Base-by-base conservation (phyloP, 2,888 invertebrate genomes). In the Diarsia brunnea region DNA sequence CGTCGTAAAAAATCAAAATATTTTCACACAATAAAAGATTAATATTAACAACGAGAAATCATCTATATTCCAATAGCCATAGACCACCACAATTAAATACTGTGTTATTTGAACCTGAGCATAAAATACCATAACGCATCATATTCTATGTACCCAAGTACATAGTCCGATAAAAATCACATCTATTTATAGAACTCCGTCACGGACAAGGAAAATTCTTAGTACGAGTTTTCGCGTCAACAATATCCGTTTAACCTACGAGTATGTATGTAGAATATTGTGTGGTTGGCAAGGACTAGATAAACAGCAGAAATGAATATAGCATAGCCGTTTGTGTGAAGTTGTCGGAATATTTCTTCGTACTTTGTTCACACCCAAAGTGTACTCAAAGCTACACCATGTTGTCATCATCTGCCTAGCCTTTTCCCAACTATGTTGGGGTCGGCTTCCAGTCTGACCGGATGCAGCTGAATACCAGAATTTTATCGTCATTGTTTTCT, bases 111-210 rank as follows among this genome's bases (percentile, higher is more conserved):
- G 84, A 87, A 85, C 83, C 27, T 63, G 4, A 66, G 47, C 66
- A 65, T 51, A 69, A 68, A 78, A 82, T 67, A 78, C 58, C 75
- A 84, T 65, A 84, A 63, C 55, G 67, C 68, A 78, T 69, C 47
- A 58, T 65, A 61, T 49, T 64, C 21, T 75, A 70, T 38, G 38
- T 78, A 38, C 38, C 38, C 7, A 51, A 27, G 19, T 51, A 72
- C 65, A 12, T 12, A 60, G 16, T 81, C 79, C 21, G 53, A 75
- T 84, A 82, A 82, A 87, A 81, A 84, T 87, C 89, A 89, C 85
- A 84, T 81, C 85, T 91, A 91, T 90, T 90, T 84, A 88, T 91
- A 91, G 90, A 81, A 47, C 45, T 55, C 27, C 82, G 87, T 90
- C 89, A 89, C 86, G n/a, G 63, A 74, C 65, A 73, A 90, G 90